A percentile compares a stretch with the other conserved stretches of the same genome.
These are phyloP conservation scores for Azorinus chamasolen DNA, from an alignment of 2,888 invertebrate species.

Conservation along the genomic window DNA sequence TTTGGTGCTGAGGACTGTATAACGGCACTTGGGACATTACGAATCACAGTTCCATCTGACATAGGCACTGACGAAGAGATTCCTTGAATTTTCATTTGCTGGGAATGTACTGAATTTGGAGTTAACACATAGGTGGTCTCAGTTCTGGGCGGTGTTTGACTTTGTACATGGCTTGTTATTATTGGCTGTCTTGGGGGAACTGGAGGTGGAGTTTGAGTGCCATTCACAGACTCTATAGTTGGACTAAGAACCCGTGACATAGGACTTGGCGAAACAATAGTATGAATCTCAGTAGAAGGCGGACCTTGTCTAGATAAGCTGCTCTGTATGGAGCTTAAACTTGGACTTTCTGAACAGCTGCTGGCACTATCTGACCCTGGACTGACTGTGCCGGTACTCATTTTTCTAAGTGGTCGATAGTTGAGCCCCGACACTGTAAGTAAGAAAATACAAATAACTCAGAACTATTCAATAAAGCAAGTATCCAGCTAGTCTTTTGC, in stretches of 20 bases:
- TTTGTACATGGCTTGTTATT: slow-evolving; percentile 23
- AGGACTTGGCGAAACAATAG: slow-evolving; percentile 11
- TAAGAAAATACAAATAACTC: background rate
- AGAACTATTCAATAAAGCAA: no score
- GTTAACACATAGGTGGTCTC: slow-evolving; percentile 4
- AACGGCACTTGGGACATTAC: slow-evolving; percentile 47
- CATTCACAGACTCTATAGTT: slow-evolving; percentile 69
- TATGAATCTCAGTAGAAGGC: slow-evolving; percentile 27
- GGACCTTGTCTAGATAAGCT: slow-evolving; percentile 31
- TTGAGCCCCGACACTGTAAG: slow-evolving; percentile 11
- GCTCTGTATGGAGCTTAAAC: slow-evolving; percentile 38
- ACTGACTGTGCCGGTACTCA: slow-evolving; percentile 88
- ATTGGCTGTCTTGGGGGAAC: slow-evolving; percentile 78
- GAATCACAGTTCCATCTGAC: slow-evolving; percentile 24
- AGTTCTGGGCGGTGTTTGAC: slow-evolving; percentile 51
- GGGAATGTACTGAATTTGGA: slow-evolving; percentile 44
- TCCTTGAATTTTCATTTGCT: slow-evolving; percentile 19
- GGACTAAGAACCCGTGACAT: slow-evolving; percentile 45
- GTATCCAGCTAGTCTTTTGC: no score
- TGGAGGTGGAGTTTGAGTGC: slow-evolving; percentile 88
- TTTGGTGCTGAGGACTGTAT: slow-evolving; percentile 55
- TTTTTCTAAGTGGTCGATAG: slow-evolving; percentile 38
- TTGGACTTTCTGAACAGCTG: slow-evolving; percentile 86
- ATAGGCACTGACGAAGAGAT: slow-evolving; percentile 42
- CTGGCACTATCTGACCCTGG: slow-evolving; percentile 96